Conservation (phyloP, 2,888 invertebrate genomes). For the Tupiocoris notatus region DNA sequence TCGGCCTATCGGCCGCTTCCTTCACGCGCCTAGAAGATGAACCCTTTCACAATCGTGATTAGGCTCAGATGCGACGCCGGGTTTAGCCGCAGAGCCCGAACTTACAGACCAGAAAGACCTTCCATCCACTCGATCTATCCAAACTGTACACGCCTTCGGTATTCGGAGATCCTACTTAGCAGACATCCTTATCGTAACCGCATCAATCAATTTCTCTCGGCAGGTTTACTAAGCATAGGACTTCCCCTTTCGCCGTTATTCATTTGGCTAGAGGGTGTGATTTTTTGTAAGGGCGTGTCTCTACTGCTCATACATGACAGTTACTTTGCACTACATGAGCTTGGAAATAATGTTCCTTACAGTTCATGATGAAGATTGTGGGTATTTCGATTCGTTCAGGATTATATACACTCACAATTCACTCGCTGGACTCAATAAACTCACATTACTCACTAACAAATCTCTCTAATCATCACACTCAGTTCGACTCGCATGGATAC, state of each 20-base stretch:
- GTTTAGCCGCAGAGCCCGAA: neutral
- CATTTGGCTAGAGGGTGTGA: neutral
- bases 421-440: no score
- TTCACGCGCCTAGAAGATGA: constrained; percentile 29
- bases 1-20: constrained; percentile 2
- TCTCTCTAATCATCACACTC: no score
- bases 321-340: no score
- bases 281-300: neutral
- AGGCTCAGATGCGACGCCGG: constrained; percentile 21
- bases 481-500: no score
- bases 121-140: neutral
- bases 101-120: neutral
- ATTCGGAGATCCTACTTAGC: neutral
- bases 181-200: constrained; percentile 11
- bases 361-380: no score
- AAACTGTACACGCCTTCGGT: neutral
- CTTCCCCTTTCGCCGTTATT: constrained; percentile 12
- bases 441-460: no score
- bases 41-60: constrained; percentile 35
- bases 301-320: no score
- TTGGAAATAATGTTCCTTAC: no score
- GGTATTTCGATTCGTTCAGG: no score
- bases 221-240: neutral
- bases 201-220: constrained; percentile 33
- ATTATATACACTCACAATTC: no score